Conservation (phyloP, 2,888 invertebrate genomes). For the Troilus luridus region DNA sequence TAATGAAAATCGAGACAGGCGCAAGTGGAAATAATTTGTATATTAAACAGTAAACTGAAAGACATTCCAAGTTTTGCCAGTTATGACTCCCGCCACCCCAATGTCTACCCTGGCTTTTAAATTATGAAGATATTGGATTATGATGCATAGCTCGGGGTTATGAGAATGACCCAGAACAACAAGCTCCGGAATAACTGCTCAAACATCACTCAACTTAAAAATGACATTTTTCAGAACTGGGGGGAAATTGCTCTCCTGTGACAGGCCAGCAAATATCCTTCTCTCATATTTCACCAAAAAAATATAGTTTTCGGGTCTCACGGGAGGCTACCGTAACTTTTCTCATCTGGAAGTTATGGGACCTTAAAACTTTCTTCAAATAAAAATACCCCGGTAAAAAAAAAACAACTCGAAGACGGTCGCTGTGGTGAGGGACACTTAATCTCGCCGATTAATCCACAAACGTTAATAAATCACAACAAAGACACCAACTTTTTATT, state of each 20-base stretch:
- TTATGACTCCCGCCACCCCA: not conserved
- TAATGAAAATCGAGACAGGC: not conserved
- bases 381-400: not conserved
- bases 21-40: not conserved
- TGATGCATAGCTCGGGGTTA: slow-evolving; percentile 13
- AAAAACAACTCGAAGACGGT: not conserved
- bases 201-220: slow-evolving; percentile 19
- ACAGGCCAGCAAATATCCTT: slow-evolving; percentile 18
- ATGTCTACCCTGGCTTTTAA: not conserved
- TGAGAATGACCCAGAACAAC: slow-evolving; percentile 28
- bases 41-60: not conserved
- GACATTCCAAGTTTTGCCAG: not conserved
- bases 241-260: not conserved
- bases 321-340: slow-evolving; percentile 4
- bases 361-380: slow-evolving; percentile 14
- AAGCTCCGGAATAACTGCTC: not conserved
- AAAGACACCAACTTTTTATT: not conserved
- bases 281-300: not conserved
- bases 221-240: not conserved
- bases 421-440: not conserved
- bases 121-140: not conserved
- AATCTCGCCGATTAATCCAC: not conserved
- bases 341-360: slow-evolving; percentile 10
- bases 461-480: not conserved
- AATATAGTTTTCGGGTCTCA: slow-evolving; percentile 3